Evolutionary conservation across 2,113 vertebrate genomes (phyloP), one percentile per base, ranked within the genome.

Genomic region (Lampris megalopsis): DNA sequence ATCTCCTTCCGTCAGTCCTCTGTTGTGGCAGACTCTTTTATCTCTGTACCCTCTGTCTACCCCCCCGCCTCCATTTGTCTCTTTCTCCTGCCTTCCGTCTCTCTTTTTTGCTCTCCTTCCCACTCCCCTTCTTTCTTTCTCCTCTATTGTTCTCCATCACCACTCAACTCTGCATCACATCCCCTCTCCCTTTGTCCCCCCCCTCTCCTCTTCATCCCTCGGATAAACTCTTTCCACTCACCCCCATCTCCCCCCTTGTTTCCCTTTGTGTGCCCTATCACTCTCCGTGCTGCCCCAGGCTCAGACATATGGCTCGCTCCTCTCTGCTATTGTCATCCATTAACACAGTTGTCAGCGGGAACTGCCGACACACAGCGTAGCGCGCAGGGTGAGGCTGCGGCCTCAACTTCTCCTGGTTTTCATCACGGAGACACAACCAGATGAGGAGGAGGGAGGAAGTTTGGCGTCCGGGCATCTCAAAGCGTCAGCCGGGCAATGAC

Each of bases 331-430:
- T 94, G 91, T 93, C 91, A 89, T 91, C 92, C 91, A 94, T 94
- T 93, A 94, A 92, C 93, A 92, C 91, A 91, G 89, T 92, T 95
- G 94, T 94, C 93, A 91, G 74, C 84, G 85, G 87, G 88, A 92
- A 94, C 93, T 92, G 92, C 71, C 73, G 83, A 85, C 89, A 84
- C 89, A 81, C 50, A 74, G 76, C 73, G 78, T 86, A 89, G 86
- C 86, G 88, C 73, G 87, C 77, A 9, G 24, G 24, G 24, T 24
- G 24, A 80, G 81, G 70, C 83, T 83, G 63, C 66, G 24, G 87
- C 78, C 85, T 60, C 6, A 9, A 78, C 79, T 69, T 77, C 77
- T 86, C 82, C 81, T 81, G 79, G 49, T 70, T 24, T 24, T 59
- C 37, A 38, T 6, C 40, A 11, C 35, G 54, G 65, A 85, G 81